Base-by-base conservation (phyloP, 1,140 invertebrate species). In the Gonioctena quinquepunctata region DNA sequence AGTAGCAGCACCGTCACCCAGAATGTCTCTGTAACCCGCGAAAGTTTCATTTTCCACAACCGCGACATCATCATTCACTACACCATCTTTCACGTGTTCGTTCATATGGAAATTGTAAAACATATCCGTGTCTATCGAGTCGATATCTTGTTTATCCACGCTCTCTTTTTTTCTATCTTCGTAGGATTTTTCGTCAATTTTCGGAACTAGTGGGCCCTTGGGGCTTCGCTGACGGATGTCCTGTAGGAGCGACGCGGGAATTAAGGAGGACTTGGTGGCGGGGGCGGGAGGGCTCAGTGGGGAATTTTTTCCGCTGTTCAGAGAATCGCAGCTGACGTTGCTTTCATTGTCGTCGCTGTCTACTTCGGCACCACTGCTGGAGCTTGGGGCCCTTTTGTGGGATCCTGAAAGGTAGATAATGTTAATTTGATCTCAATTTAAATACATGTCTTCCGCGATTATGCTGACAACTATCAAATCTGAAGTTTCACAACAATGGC, bases 51-150 rank as follows among this genome's bases (percentile, higher is more conserved):
- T 88, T 27, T 84, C 84, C 57, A 86, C 85, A 19, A 86, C 80
- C 48, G 77, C 82, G 3, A 70, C 54, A 80, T 83, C 80, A 64
- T 82, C 83, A 83, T 84, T 79, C 11, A 52, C 13, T 71, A 88
- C 85, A 63, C 88, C 87, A 73, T 88, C 88, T 71, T 87, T 88
- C 70, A 89, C 87, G 67, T 90, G 88, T 77, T 94, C 93, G 76
- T 93, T 92, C 63, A 95, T 82, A 81, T 94, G 93, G 76, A 95
- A 95, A 76, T 91, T 89, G 76, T 92, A 93, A 81, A 88, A 93
- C 80, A 90, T 89, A 83, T 94, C 92, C 63, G 90, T 87, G 76
- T 92, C 90, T 72, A 90, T 92, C 71, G 87, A 87, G 77, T 86
- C 83, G 62, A 83, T 84, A 68, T 83, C 86, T 74, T 85, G 48